A percentile compares a stretch with the other conserved stretches of the same genome.
These are phyloP conservation scores for Drosophila fuyamai DNA, from an alignment of 1,140 invertebrate genomes.

Conservation along the genomic window DNA sequence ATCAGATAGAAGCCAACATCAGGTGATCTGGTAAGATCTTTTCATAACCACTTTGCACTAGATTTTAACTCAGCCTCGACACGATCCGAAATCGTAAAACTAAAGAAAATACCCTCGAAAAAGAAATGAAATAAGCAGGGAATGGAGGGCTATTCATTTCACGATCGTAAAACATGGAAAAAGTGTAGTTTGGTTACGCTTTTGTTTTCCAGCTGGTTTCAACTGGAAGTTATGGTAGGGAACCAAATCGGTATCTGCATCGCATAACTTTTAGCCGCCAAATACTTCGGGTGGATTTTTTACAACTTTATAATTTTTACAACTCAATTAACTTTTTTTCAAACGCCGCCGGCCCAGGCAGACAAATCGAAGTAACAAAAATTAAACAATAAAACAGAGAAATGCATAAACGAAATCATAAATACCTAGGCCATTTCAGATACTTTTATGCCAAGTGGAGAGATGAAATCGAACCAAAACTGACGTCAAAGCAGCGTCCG, in stretches of 20 bases:
- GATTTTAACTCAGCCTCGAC: conserved; percentile 18
- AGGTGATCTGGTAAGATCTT: conserved; percentile 33
- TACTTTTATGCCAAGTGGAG: conserved; percentile 40
- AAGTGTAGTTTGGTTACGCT: conserved; percentile 61
- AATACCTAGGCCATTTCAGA: conserved; percentile 70
- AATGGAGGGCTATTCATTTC: conserved; percentile 72
- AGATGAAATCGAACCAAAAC: conserved; percentile 46
- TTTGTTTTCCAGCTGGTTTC: conserved; percentile 69
- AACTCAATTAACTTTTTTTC: conserved; percentile 80
- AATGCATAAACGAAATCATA: conserved; percentile 82
- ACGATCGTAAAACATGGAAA: conserved; percentile 64
- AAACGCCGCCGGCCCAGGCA: conserved; percentile 54
- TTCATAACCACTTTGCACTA: conserved; percentile 49
- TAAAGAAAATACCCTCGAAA: conserved; percentile 41
- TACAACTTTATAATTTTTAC: conserved; percentile 84
- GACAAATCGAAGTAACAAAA: conserved; percentile 66
- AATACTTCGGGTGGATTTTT: conserved; percentile 49
- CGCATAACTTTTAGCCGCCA: conserved; percentile 56
- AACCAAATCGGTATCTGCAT: conserved; percentile 48
- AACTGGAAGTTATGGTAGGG: conserved; percentile 64
- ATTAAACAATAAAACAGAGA: conserved; percentile 74
- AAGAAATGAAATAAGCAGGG: conserved; percentile 23
- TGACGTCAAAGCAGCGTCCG: conserved; percentile 45
- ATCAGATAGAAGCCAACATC: conserved; percentile 9
- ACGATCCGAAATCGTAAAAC: conserved; percentile 57